These are phyloP conservation scores for Corbicula japonica DNA, from an alignment of 2,888 invertebrate species.

Conservation along the genomic window DNA sequence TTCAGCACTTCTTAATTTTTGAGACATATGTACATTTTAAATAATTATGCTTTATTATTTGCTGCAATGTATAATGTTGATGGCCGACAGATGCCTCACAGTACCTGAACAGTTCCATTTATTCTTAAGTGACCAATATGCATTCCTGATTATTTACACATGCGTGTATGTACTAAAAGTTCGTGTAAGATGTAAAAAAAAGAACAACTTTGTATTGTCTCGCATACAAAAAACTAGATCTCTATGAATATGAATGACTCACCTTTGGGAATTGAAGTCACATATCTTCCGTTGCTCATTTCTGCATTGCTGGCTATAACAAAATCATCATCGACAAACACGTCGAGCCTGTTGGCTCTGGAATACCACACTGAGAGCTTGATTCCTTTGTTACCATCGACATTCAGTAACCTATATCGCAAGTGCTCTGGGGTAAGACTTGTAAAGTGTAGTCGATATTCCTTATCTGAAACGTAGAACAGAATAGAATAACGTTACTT, in stretches of 20 bases:
- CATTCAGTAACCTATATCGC: constrained; percentile 73
- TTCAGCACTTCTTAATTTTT: not conserved
- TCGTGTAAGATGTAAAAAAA: too few relatives aligned
- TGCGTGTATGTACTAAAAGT: too few relatives aligned
- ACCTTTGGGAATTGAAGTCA: constrained; percentile 24
- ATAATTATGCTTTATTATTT: too few relatives aligned
- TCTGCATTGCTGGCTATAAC: constrained; percentile 69
- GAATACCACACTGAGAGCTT: constrained; percentile 69
- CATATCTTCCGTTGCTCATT: constrained; percentile 36
- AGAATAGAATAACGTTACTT: too few relatives aligned
- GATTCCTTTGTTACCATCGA: constrained; percentile 61
- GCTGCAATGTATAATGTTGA: too few relatives aligned
- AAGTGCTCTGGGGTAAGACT: constrained; percentile 77
- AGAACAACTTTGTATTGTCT: too few relatives aligned
- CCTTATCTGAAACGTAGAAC: constrained; percentile 69
- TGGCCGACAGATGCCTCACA: too few relatives aligned
- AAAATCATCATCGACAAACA: constrained; percentile 57
- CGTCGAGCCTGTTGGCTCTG: constrained; percentile 67
- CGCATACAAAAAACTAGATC: too few relatives aligned
- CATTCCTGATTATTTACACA: too few relatives aligned
- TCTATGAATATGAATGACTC: not conserved
- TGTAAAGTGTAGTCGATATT: constrained; percentile 74
- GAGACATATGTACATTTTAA: too few relatives aligned
- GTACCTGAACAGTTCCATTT: too few relatives aligned
- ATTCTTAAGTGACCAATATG: too few relatives aligned